A percentile compares a stretch with the other conserved stretches of the same genome.
phyloP scores from a whole-genome alignment of 1,140 invertebrate species.

The Drosophila biarmipes region DNA sequence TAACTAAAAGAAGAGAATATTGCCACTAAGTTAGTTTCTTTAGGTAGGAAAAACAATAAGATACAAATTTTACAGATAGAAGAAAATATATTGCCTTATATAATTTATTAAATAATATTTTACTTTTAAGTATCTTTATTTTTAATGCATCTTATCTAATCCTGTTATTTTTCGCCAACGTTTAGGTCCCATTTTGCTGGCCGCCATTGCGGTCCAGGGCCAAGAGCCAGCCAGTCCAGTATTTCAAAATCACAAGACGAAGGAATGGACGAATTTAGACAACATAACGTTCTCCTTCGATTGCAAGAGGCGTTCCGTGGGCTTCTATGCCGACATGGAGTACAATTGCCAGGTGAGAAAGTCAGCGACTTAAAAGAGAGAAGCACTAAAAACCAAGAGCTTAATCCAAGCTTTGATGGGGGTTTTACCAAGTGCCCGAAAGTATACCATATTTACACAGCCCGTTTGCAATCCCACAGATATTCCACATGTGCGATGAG shows the following conservation, averaged over 20 bases:
- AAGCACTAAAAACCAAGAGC: not conserved
- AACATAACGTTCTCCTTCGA: slow-evolving; percentile 88
- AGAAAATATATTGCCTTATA: too few relatives aligned
- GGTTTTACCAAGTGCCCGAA: slow-evolving; percentile 25
- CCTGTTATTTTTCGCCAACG: not conserved
- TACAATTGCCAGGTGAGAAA: slow-evolving; percentile 86
- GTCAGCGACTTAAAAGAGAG: not conserved
- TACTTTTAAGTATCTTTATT: too few relatives aligned
- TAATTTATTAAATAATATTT: too few relatives aligned
- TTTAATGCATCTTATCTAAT: too few relatives aligned
- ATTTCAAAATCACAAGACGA: slow-evolving; percentile 85
- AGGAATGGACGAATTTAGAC: slow-evolving; percentile 87
- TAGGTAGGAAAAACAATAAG: too few relatives aligned
- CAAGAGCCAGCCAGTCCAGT: slow-evolving; percentile 82
- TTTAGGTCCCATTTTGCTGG: slow-evolving; percentile 55
- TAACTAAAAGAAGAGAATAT: too few relatives aligned
- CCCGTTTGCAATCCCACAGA: slow-evolving; percentile 49
- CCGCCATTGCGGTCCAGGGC: slow-evolving; percentile 53
- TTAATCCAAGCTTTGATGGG: not conserved
- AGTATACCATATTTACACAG: slow-evolving; percentile 38
- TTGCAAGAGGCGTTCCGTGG: slow-evolving; percentile 86
- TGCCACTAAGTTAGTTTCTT: too few relatives aligned
- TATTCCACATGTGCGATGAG: slow-evolving; percentile 88
- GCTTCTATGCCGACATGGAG: slow-evolving; percentile 88
- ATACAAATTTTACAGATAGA: too few relatives aligned